Evolutionary conservation across 2,888 invertebrate species (phyloP).

Genomic region (Acanthacorydalis orientalis): DNA sequence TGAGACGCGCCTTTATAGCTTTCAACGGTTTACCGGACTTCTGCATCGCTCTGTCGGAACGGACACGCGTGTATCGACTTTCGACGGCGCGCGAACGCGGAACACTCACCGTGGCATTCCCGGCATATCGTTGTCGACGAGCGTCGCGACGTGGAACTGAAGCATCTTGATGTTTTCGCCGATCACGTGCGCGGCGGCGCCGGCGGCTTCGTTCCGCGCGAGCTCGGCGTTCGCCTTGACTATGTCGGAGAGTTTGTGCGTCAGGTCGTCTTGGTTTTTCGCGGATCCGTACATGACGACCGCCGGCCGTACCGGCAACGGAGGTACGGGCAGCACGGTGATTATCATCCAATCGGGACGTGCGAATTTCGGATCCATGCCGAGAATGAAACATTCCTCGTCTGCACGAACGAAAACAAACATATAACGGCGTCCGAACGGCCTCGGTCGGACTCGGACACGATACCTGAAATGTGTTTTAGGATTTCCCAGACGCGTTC

Average conservation of each 20-base stretch:
- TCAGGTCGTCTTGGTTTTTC: slow-evolving; percentile 96
- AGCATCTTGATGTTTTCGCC: slow-evolving; percentile 94
- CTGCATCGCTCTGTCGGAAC: slow-evolving; percentile 70
- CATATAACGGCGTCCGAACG: background rate
- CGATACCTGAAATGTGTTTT: slow-evolving; percentile 68
- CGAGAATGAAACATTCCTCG: slow-evolving; percentile 87
- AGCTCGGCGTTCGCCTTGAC: slow-evolving; percentile 97
- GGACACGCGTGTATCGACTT: slow-evolving; percentile 64
- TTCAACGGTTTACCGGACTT: slow-evolving; percentile 98
- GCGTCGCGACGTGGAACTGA: slow-evolving; percentile 96
- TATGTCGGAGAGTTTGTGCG: slow-evolving; percentile 96
- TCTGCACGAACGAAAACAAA: slow-evolving; percentile 32
- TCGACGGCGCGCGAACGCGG: slow-evolving; percentile 94
- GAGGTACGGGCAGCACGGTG: slow-evolving; percentile 94
- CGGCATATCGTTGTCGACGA: slow-evolving; percentile 98
- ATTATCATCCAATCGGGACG: slow-evolving; percentile 99
- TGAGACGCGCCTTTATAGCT: slow-evolving; percentile 87
- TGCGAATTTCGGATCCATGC: slow-evolving; percentile 94
- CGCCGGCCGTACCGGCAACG: slow-evolving; percentile 88
- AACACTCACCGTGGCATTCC: slow-evolving; percentile 77
- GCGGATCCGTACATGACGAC: slow-evolving; percentile 99
- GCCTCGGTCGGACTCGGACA: no score
- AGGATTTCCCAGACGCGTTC: slow-evolving; percentile 96
- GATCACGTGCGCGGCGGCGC: slow-evolving; percentile 94
- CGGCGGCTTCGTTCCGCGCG: slow-evolving; percentile 84